Percentiles rank a stretch among this genome's conserved stretches.
These are phyloP conservation scores for Eudyptes chrysolophus DNA, from an alignment of 2,113 vertebrate species.

Conservation along the genomic window DNA sequence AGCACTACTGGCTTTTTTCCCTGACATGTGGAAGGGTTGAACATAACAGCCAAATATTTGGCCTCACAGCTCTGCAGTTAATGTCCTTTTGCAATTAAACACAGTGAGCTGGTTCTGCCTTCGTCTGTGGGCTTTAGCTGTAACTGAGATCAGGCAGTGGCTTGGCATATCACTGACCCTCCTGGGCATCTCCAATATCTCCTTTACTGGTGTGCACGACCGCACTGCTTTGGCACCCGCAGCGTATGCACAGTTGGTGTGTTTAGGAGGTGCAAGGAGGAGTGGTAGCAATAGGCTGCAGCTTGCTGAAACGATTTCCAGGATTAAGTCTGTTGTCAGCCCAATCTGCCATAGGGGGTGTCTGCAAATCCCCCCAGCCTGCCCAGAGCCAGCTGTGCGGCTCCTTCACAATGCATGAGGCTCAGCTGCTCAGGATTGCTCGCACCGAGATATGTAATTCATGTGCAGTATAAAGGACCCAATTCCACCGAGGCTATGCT, in stretches of 20 bases:
- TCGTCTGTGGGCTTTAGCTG: not conserved
- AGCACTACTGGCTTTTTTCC: not conserved
- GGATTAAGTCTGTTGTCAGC: not conserved
- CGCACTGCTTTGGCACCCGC: not conserved
- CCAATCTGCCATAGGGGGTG: not conserved
- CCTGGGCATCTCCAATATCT: not conserved
- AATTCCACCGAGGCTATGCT: not conserved
- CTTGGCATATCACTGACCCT: not conserved
- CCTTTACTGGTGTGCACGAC: not conserved
- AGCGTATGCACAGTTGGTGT: not conserved
- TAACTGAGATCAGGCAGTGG: not conserved
- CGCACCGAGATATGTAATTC: rapidly evolving
- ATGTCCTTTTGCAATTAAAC: not conserved
- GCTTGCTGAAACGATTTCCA: not conserved
- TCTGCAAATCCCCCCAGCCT: not conserved
- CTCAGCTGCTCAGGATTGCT: not conserved
- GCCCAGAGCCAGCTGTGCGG: not conserved
- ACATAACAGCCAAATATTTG: not conserved
- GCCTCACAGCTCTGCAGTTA: not conserved
- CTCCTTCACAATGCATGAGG: not conserved
- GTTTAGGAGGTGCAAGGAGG: not conserved
- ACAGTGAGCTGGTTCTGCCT: not conserved
- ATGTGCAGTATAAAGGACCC: not conserved
- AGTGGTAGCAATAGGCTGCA: not conserved
- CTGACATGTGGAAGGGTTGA: not conserved